A percentile compares a stretch with the other conserved stretches of the same genome.
phyloP scores from a whole-genome alignment of 2,888 invertebrate genomes.

The Ichneumoninae sp. region DNA sequence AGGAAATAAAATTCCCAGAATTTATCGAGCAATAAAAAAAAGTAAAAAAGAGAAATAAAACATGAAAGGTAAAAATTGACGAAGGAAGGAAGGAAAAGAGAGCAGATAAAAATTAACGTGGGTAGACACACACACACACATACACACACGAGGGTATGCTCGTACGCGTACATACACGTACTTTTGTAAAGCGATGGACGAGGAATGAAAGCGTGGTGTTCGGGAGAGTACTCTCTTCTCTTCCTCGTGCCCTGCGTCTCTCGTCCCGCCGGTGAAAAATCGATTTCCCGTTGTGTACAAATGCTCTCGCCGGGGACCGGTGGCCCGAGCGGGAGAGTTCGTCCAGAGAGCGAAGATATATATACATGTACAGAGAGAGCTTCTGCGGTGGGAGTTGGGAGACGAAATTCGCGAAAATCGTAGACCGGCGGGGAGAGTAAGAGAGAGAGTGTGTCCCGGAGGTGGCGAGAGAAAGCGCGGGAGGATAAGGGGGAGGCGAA shows the following conservation, averaged over 20 bases:
- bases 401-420: conserved; percentile 64
- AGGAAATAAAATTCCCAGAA: not conserved
- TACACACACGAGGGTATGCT: not conserved
- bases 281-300: conserved; percentile 80
- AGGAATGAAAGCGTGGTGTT: conserved; percentile 53
- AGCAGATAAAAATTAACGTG: conserved; percentile 30
- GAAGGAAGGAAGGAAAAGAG: conserved; percentile 27
- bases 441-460: conserved; percentile 60
- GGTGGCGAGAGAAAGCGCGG: conserved; percentile 71
- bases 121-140: conserved; percentile 13
- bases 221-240: conserved; percentile 42
- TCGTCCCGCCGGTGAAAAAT: conserved; percentile 77
- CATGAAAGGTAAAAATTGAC: not conserved
- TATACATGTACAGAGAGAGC: conserved; percentile 38
- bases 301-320: conserved; percentile 67
- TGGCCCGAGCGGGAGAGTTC: conserved; percentile 64
- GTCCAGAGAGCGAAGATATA: conserved; percentile 46
- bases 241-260: conserved; percentile 22
- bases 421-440: conserved; percentile 49
- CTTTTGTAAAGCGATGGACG: conserved; percentile 46
- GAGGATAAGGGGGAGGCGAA: conserved; percentile 56
- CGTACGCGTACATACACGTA: conserved; percentile 15
- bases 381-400: conserved; percentile 43
- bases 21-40: not conserved
- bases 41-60: not conserved